Conservation (phyloP, 2,797 vertebrate genomes). For the Vespertilio murinus region DNA sequence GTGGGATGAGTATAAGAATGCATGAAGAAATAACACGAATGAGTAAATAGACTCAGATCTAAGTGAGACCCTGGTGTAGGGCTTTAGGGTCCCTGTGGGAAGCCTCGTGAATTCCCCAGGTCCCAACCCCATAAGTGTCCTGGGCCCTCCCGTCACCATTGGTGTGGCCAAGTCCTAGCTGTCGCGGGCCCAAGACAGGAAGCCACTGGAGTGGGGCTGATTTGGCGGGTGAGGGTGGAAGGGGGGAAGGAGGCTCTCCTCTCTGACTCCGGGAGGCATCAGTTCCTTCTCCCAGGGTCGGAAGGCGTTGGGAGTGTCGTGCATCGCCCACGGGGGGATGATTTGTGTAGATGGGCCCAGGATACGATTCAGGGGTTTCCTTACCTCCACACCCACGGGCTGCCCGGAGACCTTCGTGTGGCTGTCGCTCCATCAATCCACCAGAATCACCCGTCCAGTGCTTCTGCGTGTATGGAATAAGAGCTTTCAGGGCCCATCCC, state of each 20-base stretch:
- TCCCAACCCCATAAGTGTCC: background rate
- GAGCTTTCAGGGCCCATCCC: background rate
- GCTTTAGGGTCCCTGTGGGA: background rate
- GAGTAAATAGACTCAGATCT: background rate
- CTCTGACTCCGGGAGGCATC: background rate
- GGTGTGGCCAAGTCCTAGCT: background rate
- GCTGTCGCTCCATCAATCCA: background rate
- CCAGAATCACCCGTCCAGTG: background rate
- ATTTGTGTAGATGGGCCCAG: background rate
- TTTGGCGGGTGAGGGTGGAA: rapidly evolving
- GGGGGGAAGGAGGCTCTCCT: background rate
- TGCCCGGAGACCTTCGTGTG: background rate
- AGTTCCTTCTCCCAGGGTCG: background rate
- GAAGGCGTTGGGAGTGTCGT: background rate
- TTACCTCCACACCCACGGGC: background rate
- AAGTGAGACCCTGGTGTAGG: background rate
- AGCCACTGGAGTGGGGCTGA: background rate
- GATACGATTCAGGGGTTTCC: background rate
- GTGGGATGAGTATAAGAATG: background rate
- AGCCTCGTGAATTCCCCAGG: background rate
- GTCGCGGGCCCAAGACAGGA: background rate
- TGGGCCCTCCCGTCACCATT: background rate
- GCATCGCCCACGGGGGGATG: background rate
- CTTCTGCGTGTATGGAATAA: background rate
- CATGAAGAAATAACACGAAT: background rate